These are phyloP conservation scores for Megamerina dolium DNA, from an alignment of 2,888 invertebrate genomes.

Conservation along the genomic window DNA sequence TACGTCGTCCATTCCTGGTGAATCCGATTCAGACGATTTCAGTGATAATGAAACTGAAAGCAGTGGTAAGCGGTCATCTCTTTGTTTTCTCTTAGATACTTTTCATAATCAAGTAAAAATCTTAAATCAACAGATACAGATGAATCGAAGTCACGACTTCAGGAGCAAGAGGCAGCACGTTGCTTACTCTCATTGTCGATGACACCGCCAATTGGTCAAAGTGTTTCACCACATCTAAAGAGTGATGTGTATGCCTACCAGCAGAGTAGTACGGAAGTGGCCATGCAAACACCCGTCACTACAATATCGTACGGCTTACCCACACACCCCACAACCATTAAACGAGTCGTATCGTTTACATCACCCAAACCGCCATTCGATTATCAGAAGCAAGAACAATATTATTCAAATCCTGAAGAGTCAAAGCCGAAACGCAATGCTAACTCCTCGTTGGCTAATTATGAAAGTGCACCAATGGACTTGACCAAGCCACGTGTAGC, in stretches of 20 bases:
- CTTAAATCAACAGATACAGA: conserved; percentile 57
- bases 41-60: conserved; percentile 61
- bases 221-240: conserved; percentile 40
- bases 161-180: conserved; percentile 81
- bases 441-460: conserved; percentile 22
- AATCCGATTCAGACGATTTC: conserved; percentile 64
- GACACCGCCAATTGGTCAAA: conserved; percentile 50
- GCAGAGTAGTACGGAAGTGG: conserved; percentile 12
- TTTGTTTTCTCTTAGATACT: background rate
- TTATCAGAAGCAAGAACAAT: conserved; percentile 49
- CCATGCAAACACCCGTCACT: conserved; percentile 12
- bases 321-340: conserved; percentile 29
- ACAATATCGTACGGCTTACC: conserved; percentile 24
- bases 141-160: conserved; percentile 63
- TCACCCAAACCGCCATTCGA: conserved; percentile 49
- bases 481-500: conserved; percentile 43
- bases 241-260: conserved; percentile 25
- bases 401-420: conserved; percentile 48
- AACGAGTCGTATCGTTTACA: conserved; percentile 43
- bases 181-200: conserved; percentile 68
- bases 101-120: conserved; percentile 3
- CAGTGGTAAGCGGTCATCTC: conserved; percentile 53
- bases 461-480: conserved; percentile 46
- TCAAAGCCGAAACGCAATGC: conserved; percentile 36
- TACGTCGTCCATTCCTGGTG: conserved; percentile 51